phyloP scores from a whole-genome alignment of 2,888 invertebrate species.

The Microchrysa polita region DNA sequence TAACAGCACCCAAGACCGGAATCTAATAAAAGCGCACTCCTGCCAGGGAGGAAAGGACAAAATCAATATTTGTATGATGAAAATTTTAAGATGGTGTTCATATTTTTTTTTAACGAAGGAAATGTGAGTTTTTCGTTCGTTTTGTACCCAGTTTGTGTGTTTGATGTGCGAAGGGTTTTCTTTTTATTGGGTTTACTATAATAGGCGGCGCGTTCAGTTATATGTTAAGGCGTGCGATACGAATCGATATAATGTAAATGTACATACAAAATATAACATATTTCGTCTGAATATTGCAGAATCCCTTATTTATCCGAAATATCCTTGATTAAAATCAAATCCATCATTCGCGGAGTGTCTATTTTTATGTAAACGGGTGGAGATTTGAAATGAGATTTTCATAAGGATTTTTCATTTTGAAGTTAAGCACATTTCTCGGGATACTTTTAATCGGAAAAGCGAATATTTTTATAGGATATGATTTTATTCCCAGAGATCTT shows the following conservation, averaged over 20 bases:
- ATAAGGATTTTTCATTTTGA: background rate
- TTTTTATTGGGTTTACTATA: background rate
- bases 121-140: too few species aligned
- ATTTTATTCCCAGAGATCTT: too few species aligned
- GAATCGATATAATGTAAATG: background rate
- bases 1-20: too few species aligned
- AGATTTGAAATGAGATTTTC: background rate
- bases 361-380: background rate
- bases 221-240: background rate
- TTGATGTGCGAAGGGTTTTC: background rate
- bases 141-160: too few species aligned
- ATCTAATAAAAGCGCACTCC: too few species aligned
- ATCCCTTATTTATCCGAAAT: slow-evolving; percentile 5
- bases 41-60: too few species aligned
- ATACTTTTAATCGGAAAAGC: background rate
- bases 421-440: background rate
- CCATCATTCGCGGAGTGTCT: too few species aligned
- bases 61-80: too few species aligned
- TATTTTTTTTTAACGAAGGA: too few species aligned
- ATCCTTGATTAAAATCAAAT: slow-evolving; percentile 18
- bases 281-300: background rate
- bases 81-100: too few species aligned
- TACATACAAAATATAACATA: background rate
- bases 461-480: too few species aligned
- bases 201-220: too few species aligned